phyloP scores from a whole-genome alignment of 1,140 invertebrate species.

The Armadillidium nasatum region DNA sequence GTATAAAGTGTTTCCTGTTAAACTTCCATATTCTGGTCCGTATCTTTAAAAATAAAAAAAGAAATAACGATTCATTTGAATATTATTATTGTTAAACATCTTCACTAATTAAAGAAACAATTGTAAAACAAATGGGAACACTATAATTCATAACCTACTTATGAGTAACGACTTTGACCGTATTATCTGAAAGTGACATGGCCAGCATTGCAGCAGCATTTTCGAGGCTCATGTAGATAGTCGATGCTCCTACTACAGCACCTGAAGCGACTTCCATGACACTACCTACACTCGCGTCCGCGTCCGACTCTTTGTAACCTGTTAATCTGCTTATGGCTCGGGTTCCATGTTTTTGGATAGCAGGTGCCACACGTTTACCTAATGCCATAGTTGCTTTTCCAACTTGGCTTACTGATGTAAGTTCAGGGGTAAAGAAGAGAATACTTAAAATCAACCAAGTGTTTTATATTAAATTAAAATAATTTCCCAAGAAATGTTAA shows the following conservation, averaged over 20 bases:
- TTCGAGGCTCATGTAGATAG: slow-evolving; percentile 64
- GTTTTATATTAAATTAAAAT: too few relatives aligned
- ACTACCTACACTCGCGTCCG: slow-evolving; percentile 55
- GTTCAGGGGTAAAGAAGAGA: not conserved
- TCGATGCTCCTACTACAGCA: slow-evolving; percentile 63
- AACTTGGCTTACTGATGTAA: slow-evolving; percentile 58
- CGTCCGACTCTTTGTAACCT: slow-evolving; percentile 54
- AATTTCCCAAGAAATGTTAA: too few relatives aligned
- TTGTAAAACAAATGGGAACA: slow-evolving; percentile 17
- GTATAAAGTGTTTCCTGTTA: slow-evolving; percentile 58
- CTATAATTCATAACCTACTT: slow-evolving; percentile 53
- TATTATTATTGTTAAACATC: not conserved
- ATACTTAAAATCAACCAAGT: not conserved
- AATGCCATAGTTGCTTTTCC: slow-evolving; percentile 60
- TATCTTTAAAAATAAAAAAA: slow-evolving; percentile 50
- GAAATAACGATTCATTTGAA: too few relatives aligned
- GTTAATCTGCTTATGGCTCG: slow-evolving; percentile 56
- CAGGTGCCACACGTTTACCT: slow-evolving; percentile 61
- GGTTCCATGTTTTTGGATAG: slow-evolving; percentile 61
- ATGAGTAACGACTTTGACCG: slow-evolving; percentile 64
- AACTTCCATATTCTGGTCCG: slow-evolving; percentile 57
- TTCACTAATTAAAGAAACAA: not conserved
- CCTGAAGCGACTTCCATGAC: slow-evolving; percentile 63
- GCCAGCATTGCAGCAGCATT: slow-evolving; percentile 61
- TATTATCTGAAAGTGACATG: slow-evolving; percentile 61